phyloP scores from a whole-genome alignment of 2,888 invertebrate species.

The Cosmopolites sordidus region DNA sequence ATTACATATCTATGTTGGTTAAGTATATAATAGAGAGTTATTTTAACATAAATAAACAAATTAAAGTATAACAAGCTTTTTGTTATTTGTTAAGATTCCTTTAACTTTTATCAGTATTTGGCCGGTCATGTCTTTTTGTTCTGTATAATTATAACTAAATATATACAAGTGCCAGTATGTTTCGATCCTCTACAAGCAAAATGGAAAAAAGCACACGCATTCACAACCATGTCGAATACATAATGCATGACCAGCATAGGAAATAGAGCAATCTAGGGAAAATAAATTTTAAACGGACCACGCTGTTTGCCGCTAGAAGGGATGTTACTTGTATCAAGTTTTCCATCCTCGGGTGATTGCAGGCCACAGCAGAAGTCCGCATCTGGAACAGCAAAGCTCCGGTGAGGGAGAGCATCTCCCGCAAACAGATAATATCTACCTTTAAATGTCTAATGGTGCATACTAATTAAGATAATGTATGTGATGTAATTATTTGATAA shows the following conservation, averaged over 20 bases:
- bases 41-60: no score
- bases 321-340: slow-evolving; percentile 57
- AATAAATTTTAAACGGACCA: slow-evolving; percentile 52
- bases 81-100: no score
- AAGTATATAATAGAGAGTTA: no score
- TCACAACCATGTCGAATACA: not conserved
- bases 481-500: no score
- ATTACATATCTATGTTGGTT: no score
- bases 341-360: slow-evolving; percentile 72
- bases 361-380: slow-evolving; percentile 86
- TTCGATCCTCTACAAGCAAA: not conserved
- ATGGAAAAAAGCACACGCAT: not conserved
- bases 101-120: no score
- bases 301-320: slow-evolving; percentile 55
- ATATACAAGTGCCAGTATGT: no score
- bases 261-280: slow-evolving; percentile 9
- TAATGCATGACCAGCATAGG: not conserved
- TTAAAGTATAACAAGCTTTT: no score
- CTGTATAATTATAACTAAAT: no score
- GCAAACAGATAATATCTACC: not conserved
- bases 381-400: slow-evolving; percentile 65
- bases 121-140: no score
- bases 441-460: no score
- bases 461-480: no score
- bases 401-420: slow-evolving; percentile 8